These are phyloP conservation scores for Hemaris fuciformis DNA, from an alignment of 2,888 invertebrate species.

Conservation along the genomic window DNA sequence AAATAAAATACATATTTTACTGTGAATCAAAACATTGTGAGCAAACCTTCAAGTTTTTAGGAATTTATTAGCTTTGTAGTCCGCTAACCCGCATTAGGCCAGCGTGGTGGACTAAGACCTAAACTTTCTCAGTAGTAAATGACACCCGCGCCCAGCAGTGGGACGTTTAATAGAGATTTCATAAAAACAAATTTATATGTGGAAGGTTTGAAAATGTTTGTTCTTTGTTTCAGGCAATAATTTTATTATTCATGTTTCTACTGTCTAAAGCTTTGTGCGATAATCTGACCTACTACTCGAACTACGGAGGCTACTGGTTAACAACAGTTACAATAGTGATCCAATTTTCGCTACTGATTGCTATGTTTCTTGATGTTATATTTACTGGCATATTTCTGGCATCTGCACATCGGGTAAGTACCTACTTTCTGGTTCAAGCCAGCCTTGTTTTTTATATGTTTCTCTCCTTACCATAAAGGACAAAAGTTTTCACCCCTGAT, in stretches of 20 bases:
- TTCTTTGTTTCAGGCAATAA: conserved; percentile 8
- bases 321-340: neutral
- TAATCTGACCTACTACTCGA: neutral
- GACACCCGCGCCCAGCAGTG: no score
- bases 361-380: neutral
- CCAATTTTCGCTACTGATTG: neutral
- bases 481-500: no score
- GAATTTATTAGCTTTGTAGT: no score
- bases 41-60: no score
- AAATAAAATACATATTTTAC: no score
- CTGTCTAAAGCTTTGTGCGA: neutral
- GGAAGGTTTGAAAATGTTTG: neutral
- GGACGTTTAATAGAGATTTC: no score
- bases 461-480: no score
- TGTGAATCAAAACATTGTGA: no score
- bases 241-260: neutral
- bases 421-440: neutral
- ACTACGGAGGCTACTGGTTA: neutral
- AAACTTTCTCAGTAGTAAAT: no score
- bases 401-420: conserved; percentile 5
- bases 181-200: neutral
- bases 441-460: no score
- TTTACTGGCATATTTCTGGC: conserved; percentile 8
- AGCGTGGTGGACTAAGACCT: no score
- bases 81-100: no score